Conservation (phyloP, 2,113 vertebrate genomes). For the Leptosomus discolor region DNA sequence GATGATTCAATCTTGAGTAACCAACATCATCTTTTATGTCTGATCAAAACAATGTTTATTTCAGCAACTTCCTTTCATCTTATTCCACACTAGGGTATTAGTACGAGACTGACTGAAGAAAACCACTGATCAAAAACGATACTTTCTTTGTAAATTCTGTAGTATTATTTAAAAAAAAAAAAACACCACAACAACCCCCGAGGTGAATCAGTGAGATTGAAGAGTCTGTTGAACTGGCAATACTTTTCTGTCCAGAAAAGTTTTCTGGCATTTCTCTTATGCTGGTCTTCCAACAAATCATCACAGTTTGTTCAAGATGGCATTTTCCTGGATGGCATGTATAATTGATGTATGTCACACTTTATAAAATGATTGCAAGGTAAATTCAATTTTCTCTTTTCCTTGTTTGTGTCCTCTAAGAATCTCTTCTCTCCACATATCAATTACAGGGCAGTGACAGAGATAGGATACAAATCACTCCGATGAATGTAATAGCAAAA, state of each 20-base stretch:
- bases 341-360: conserved; percentile 41
- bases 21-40: background rate
- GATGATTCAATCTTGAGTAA: background rate
- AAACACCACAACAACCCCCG: too few relatives aligned
- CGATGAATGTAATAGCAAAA: conserved; percentile 29
- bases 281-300: conserved; percentile 17
- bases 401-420: conserved; percentile 56
- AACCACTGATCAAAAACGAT: background rate
- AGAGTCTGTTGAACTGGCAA: background rate
- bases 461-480: conserved; percentile 38
- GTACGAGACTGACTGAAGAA: background rate
- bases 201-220: background rate
- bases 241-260: background rate
- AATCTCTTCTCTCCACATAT: conserved; percentile 52
- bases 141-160: background rate
- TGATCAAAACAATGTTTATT: conserved; percentile 3
- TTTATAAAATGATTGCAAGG: conserved; percentile 29
- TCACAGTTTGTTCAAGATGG: conserved; percentile 26
- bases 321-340: conserved; percentile 46
- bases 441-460: conserved; percentile 26
- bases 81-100: background rate
- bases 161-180: background rate
- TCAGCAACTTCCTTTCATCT: conserved; percentile 2
- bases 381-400: conserved; percentile 61
- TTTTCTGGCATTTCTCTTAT: conserved; percentile 34